These are phyloP conservation scores for Latrodectus hesperus DNA, from an alignment of 2,888 invertebrate species.

Conservation along the genomic window DNA sequence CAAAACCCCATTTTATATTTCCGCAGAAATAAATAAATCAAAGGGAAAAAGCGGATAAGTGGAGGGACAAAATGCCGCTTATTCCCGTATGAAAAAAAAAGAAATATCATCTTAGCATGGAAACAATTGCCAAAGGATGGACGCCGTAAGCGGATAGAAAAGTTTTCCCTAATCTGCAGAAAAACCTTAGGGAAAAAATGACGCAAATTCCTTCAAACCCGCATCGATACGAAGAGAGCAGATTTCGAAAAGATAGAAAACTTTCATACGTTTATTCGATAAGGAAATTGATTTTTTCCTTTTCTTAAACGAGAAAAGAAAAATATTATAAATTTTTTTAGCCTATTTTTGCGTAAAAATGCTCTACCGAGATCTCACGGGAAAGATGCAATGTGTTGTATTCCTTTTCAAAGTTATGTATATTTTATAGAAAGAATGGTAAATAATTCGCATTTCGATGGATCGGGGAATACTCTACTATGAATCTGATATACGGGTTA, in stretches of 20 bases:
- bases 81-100: neutral
- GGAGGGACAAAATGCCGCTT: neutral
- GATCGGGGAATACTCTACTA: neutral
- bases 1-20: neutral
- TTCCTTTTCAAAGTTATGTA: neutral
- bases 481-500: neutral
- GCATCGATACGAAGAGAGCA: conserved; percentile 17
- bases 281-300: conserved; percentile 37
- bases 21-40: neutral
- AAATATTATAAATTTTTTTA: conserved; percentile 20
- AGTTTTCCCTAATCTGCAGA: conserved; percentile 17
- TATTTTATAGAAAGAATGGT: neutral
- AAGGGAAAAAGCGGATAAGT: neutral
- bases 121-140: neutral
- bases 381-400: conserved; percentile 16
- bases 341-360: conserved; percentile 32
- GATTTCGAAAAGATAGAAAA: conserved; percentile 30
- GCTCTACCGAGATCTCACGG: conserved; percentile 14
- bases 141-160: neutral
- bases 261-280: conserved; percentile 49
- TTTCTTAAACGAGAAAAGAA: neutral
- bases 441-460: neutral
- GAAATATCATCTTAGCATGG: neutral
- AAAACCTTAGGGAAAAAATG: neutral
- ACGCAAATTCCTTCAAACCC: neutral